Evolutionary conservation across 2,113 vertebrate species (phyloP).

Genomic region (Heloderma charlesbogerti): DNA sequence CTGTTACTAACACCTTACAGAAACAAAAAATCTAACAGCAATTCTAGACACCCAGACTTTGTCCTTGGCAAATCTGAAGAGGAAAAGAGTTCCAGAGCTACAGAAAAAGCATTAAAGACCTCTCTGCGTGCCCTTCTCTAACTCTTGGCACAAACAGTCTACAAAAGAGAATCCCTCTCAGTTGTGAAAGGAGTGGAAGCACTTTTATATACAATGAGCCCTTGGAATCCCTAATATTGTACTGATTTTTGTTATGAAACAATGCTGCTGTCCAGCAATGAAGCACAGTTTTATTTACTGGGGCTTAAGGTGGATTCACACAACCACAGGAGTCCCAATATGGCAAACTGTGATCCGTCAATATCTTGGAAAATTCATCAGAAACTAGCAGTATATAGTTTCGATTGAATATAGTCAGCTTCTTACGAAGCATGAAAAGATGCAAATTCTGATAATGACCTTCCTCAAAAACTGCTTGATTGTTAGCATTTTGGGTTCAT

Average conservation of each 20-base stretch:
- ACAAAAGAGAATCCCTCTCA: neutral
- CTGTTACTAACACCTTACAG: neutral
- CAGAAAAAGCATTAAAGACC: neutral
- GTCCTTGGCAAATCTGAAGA: neutral
- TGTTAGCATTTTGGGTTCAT: neutral
- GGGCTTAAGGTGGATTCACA: neutral
- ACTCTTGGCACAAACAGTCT: neutral
- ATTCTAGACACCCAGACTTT: neutral
- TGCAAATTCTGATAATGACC: rapidly evolving
- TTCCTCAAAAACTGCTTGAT: conserved; percentile 30
- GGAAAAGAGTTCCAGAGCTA: neutral
- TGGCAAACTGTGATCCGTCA: neutral
- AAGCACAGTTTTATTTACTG: neutral
- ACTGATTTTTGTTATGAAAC: neutral
- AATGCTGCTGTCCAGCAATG: neutral
- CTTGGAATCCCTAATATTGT: neutral
- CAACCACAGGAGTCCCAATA: neutral
- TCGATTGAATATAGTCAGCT: conserved; percentile 47
- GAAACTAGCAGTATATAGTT: neutral
- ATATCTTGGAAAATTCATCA: neutral
- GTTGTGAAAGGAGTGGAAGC: neutral
- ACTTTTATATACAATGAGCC: neutral
- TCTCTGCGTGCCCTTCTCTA: neutral
- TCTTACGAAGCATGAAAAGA: neutral
- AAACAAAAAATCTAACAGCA: neutral